Evolutionary conservation across 2,888 invertebrate species (phyloP).

Genomic region (Apoderus coryli): DNA sequence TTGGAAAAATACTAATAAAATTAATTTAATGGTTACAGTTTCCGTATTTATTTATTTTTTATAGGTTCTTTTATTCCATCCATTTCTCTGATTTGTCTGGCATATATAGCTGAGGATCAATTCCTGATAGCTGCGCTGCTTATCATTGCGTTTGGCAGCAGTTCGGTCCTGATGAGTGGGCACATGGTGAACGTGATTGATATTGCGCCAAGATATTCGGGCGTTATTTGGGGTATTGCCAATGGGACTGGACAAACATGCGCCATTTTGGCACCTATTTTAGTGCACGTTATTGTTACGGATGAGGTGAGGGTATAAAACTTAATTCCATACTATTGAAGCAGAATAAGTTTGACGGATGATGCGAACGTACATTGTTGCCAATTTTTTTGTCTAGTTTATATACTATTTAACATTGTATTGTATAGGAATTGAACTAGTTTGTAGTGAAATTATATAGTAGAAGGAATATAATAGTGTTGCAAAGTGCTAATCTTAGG

Average conservation of each 20-base stretch:
- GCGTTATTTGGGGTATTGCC: constrained; percentile 11
- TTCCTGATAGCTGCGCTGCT: constrained; percentile 8
- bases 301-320: constrained; percentile 11
- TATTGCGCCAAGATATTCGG: constrained; percentile 13
- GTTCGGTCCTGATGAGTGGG: constrained; percentile 10
- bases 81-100: constrained; percentile 7
- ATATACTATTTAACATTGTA: too few species aligned
- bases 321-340: too few species aligned
- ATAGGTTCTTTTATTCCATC: constrained; percentile 11
- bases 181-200: constrained; percentile 13
- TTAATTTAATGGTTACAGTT: too few species aligned
- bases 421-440: too few species aligned
- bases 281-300: constrained; percentile 13
- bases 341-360: too few species aligned
- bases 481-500: too few species aligned
- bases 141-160: constrained; percentile 8
- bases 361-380: too few species aligned
- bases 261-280: constrained; percentile 14
- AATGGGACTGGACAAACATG: constrained; percentile 14
- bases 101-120: constrained; percentile 11
- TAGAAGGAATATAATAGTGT: too few species aligned
- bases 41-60: too few species aligned
- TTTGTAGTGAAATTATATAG: too few species aligned
- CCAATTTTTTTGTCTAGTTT: too few species aligned
- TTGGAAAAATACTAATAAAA: too few species aligned